A percentile compares a stretch with the other conserved stretches of the same genome.
phyloP scores from a whole-genome alignment of 1,140 invertebrate species.

The Plectrocnemia conspersa region DNA sequence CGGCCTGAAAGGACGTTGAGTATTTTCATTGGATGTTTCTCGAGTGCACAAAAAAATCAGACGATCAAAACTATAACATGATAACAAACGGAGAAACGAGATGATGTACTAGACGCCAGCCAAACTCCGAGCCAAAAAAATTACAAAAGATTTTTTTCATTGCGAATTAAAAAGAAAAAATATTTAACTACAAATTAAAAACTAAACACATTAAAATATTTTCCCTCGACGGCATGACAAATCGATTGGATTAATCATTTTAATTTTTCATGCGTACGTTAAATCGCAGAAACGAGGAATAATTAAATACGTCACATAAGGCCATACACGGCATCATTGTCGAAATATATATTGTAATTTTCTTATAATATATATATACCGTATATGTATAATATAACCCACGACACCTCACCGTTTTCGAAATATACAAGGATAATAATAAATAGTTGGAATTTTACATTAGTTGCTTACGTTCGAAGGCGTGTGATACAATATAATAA shows the following conservation, averaged over 20 bases:
- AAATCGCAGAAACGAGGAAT: conserved; percentile 15
- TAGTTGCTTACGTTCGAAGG: conserved; percentile 10
- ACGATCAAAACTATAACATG: neutral
- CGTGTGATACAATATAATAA: conserved; percentile 7
- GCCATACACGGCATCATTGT: conserved; percentile 28
- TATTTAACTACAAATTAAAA: conserved; percentile 18
- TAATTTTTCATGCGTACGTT: conserved; percentile 5
- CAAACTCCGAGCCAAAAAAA: conserved; percentile 10
- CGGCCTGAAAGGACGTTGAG: neutral
- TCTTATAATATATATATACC: too few species aligned
- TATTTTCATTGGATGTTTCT: neutral
- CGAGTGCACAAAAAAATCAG: neutral
- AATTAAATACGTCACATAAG: conserved; percentile 25
- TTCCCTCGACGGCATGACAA: neutral
- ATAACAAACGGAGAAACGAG: neutral
- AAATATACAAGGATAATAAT: conserved; percentile 21
- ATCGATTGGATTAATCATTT: too few species aligned
- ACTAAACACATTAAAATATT: conserved; percentile 4
- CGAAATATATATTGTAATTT: too few species aligned
- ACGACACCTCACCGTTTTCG: conserved; percentile 16
- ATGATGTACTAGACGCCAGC: neutral
- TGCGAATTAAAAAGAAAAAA: neutral
- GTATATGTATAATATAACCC: conserved; percentile 27
- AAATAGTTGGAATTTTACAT: conserved; percentile 22
- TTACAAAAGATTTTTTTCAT: neutral